Percentiles rank a stretch among this genome's conserved stretches.
phyloP scores from a whole-genome alignment of 2,113 vertebrate genomes.

The Jacana jacana region DNA sequence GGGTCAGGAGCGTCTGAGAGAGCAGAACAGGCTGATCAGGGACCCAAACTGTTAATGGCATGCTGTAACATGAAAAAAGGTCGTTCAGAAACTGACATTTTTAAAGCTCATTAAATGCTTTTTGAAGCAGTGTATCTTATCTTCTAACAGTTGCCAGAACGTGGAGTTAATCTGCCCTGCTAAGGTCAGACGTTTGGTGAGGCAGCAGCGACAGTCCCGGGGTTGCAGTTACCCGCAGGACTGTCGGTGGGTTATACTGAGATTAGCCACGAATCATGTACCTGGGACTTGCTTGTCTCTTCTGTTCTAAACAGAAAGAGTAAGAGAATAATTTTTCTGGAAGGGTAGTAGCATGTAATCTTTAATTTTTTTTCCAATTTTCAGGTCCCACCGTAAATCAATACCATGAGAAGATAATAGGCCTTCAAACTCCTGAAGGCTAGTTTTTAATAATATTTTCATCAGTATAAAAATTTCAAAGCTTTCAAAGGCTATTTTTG shows the following conservation, averaged over 20 bases:
- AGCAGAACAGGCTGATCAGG: not conserved
- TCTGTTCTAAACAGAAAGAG: not conserved
- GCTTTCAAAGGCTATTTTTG: slow-evolving; percentile 2
- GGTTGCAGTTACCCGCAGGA: not conserved
- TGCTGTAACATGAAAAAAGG: not conserved
- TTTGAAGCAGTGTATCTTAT: not conserved
- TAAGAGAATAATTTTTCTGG: not conserved
- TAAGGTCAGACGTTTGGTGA: not conserved
- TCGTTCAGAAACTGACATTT: not conserved
- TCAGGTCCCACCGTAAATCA: not conserved
- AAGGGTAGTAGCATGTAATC: not conserved
- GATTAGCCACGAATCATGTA: not conserved
- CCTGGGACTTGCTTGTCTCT: not conserved
- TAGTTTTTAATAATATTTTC: not conserved
- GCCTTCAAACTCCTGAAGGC: not conserved
- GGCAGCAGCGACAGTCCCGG: not conserved
- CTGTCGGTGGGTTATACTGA: not conserved
- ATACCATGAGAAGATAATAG: not conserved
- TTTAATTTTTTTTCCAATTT: not conserved
- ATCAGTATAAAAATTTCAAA: not conserved
- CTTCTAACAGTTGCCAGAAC: not conserved
- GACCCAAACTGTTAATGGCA: not conserved
- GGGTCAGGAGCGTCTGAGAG: not conserved
- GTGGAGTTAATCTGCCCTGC: not conserved
- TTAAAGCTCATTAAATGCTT: not conserved